These are phyloP conservation scores for Alloscopus bannaensis DNA, from an alignment of 2,888 invertebrate genomes.

Conservation along the genomic window DNA sequence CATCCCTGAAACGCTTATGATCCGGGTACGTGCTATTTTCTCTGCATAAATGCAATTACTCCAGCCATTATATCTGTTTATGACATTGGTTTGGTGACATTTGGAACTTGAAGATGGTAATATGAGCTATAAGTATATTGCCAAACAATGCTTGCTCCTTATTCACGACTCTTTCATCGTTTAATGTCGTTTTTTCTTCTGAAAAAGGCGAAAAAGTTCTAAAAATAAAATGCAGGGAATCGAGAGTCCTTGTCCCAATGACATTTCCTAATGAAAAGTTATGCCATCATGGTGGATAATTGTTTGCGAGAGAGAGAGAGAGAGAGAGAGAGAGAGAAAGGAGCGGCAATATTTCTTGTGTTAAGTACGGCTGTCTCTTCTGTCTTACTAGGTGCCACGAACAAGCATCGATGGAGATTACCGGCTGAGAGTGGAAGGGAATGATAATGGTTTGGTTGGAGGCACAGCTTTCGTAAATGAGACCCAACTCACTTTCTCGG, in stretches of 20 bases:
- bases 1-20: constrained; percentile 91
- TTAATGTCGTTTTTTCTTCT: constrained; percentile 1
- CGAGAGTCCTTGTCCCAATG: constrained; percentile 23
- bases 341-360: constrained; percentile 21
- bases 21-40: constrained; percentile 81
- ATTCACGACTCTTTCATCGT: background rate
- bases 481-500: constrained; percentile 88
- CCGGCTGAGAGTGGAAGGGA: constrained; percentile 88
- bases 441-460: constrained; percentile 85
- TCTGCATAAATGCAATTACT: constrained; percentile 42
- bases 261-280: constrained; percentile 64
- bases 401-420: constrained; percentile 91
- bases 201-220: constrained; percentile 30
- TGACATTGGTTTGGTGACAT: constrained; percentile 39
- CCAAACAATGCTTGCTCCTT: background rate
- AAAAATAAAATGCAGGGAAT: constrained; percentile 34
- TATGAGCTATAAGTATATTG: background rate
- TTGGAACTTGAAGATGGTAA: constrained; percentile 26
- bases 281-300: constrained; percentile 52
- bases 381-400: constrained; percentile 82
- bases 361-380: constrained; percentile 53
- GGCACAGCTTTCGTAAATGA: constrained; percentile 94
- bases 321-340: background rate
- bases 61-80: constrained; percentile 37
- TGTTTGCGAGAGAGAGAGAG: constrained; percentile 33